Evolutionary conservation across 2,797 vertebrate species (phyloP).

Genomic region (Cottoperca gobio): DNA sequence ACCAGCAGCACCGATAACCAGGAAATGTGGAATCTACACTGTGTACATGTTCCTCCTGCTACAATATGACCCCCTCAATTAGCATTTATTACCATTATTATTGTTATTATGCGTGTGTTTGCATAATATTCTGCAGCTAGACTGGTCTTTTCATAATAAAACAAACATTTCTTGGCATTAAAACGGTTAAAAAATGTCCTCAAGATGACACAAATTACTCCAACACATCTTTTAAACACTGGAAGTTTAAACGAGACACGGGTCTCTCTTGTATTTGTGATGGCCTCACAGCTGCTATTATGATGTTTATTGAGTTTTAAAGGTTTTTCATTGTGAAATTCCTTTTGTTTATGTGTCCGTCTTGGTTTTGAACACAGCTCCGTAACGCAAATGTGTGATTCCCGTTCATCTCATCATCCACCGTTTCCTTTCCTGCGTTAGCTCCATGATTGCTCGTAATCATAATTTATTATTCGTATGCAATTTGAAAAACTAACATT

Average conservation of each 20-base stretch:
- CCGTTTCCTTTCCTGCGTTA: not conserved
- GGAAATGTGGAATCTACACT: conserved; percentile 13
- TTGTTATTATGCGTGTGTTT: conserved; percentile 23
- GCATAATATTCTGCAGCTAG: conserved; percentile 25
- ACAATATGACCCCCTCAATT: conserved; percentile 30
- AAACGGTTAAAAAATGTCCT: not conserved
- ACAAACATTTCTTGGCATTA: not conserved
- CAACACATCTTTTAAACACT: not conserved
- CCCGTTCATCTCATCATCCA: not conserved
- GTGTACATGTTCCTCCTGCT: conserved; percentile 17
- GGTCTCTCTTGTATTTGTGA: not conserved
- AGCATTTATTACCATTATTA: too few species aligned
- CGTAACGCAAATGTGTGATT: not conserved
- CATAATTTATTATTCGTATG: conserved; percentile 14
- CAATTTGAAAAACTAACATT: conserved; percentile 30
- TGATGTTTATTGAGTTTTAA: conserved; percentile 14
- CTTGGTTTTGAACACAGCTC: not conserved
- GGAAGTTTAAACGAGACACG: not conserved
- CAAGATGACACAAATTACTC: not conserved
- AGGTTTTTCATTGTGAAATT: not conserved
- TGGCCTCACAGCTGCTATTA: not conserved
- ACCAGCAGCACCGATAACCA: not conserved
- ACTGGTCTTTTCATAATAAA: not conserved
- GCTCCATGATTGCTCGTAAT: conserved; percentile 10
- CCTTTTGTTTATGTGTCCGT: not conserved